phyloP scores from a whole-genome alignment of 2,888 invertebrate species.

The Antheraea yamamai region DNA sequence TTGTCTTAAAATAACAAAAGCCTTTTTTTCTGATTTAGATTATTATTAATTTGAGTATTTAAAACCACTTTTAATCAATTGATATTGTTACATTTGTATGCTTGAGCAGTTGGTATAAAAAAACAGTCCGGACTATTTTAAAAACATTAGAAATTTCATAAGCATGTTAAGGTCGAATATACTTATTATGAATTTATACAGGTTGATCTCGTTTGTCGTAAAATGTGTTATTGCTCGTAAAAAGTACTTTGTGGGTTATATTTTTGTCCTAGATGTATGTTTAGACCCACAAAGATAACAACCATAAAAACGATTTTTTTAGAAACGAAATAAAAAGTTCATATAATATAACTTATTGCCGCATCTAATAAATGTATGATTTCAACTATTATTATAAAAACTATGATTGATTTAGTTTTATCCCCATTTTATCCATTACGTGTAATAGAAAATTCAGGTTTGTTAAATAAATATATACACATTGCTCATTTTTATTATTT shows the following conservation, averaged over 20 bases:
- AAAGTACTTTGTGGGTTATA: conserved; percentile 25
- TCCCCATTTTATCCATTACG: too few species aligned
- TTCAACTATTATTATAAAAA: too few species aligned
- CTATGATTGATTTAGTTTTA: too few species aligned
- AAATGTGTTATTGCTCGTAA: conserved; percentile 24
- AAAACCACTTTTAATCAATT: too few species aligned
- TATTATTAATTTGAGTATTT: too few species aligned
- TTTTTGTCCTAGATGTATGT: conserved; percentile 16
- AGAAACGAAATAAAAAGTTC: not conserved
- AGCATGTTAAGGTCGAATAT: not conserved
- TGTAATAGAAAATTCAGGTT: too few species aligned
- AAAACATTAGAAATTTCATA: conserved; percentile 2
- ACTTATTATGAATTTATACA: conserved; percentile 19
- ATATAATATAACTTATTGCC: not conserved
- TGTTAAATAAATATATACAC: too few species aligned
- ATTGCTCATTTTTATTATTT: too few species aligned
- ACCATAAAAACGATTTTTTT: not conserved
- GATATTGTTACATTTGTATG: too few species aligned
- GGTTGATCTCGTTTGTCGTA: conserved; percentile 14
- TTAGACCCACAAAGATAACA: conserved; percentile 3
- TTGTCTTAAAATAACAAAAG: too few species aligned
- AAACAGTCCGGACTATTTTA: conserved; percentile 13
- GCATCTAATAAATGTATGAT: too few species aligned
- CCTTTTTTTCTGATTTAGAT: too few species aligned
- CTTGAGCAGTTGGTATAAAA: not conserved